Base-by-base conservation (phyloP, 2,797 vertebrate species). In the Eutrigla gurnardus region DNA sequence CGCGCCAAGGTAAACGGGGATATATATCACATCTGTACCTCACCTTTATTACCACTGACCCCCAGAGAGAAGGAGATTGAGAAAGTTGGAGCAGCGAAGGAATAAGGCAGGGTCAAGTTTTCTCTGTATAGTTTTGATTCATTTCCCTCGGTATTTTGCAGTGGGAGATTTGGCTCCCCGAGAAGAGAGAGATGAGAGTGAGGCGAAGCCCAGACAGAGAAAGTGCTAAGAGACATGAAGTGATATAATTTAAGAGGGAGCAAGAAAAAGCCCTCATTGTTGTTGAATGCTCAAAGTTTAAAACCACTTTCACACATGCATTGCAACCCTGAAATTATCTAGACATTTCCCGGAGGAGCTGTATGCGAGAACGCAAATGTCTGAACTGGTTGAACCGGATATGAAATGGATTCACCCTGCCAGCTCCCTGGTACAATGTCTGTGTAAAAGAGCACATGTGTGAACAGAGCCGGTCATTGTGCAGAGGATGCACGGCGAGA, bases 31-130 rank as follows among this genome's bases (percentile, higher is more conserved):
- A 80, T 83, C 65, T 45, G 47, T 75, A 78, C 76, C 60, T 89
- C 84, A 90, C 73, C 39, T 85, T 89, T 91, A 91, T 88, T 89
- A 80, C 79, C 66, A 53, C 65, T 80, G 78, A 88, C 55, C 64
- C 61, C 65, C 4, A 78, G 70, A 78, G 42, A 73, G 7, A 36
- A 3, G 17, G 37, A 62, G 18, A 53, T 42, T 35, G 45, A 70
- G 46, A 59, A 33, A 59, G 42, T 58, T 12, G 70, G 58, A 73
- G 54, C 12, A 7, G 3, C 52, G 47, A 25, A 8, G 0, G 4
- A 35, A 54, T 45, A 59, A 60, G 37, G 36, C 4, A 43, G 39
- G 61, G 53, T 63, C 65, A 74, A 18, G 49, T 39, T 18, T n/a
- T 11, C 35, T 37, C n/a, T 49, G 1, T 54, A 15, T 35, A 49